Percentiles rank a stretch among this genome's conserved stretches.
Conservation (phyloP, 2,888 invertebrate species). For the Rhagophthalmus giganteus region DNA sequence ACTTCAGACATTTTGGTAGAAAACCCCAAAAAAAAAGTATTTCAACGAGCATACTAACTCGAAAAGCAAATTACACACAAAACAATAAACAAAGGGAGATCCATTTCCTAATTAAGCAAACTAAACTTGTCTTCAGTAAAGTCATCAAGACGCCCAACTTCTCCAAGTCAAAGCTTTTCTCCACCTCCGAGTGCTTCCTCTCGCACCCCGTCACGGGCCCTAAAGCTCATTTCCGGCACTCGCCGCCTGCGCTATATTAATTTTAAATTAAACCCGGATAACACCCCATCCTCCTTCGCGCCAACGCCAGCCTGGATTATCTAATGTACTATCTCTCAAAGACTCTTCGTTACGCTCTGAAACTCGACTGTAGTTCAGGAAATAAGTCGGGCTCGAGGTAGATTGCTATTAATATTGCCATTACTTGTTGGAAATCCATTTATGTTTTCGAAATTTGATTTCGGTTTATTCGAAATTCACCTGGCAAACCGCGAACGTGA, state of each 20-base stretch:
- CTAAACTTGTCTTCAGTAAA: slow-evolving; percentile 20
- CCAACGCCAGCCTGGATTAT: slow-evolving; percentile 45
- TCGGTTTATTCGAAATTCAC: slow-evolving; percentile 16
- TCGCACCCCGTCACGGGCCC: slow-evolving; percentile 49
- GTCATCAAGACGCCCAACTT: slow-evolving; percentile 15
- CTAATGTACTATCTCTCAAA: slow-evolving; percentile 49
- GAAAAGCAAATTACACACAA: too few species aligned
- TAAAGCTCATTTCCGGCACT: slow-evolving; percentile 70
- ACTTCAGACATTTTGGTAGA: too few species aligned
- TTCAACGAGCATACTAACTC: too few species aligned
- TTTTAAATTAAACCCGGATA: slow-evolving; percentile 71
- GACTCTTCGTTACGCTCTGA: slow-evolving; percentile 40
- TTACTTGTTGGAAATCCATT: slow-evolving; percentile 49
- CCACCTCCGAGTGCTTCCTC: slow-evolving; percentile 27
- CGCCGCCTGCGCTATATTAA: slow-evolving; percentile 71
- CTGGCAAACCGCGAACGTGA: slow-evolving; percentile 9
- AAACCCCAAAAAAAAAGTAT: too few species aligned
- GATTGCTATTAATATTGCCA: slow-evolving; percentile 53
- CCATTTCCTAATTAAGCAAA: slow-evolving; percentile 23
- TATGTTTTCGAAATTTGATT: slow-evolving; percentile 38
- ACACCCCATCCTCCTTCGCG: slow-evolving; percentile 49
- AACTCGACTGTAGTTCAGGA: slow-evolving; percentile 45
- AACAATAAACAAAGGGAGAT: slow-evolving; percentile 7
- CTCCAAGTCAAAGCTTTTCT: slow-evolving; percentile 22
- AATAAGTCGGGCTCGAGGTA: slow-evolving; percentile 53